phyloP scores from a whole-genome alignment of 2,797 vertebrate species.

The Eurystomus glaucurus region DNA sequence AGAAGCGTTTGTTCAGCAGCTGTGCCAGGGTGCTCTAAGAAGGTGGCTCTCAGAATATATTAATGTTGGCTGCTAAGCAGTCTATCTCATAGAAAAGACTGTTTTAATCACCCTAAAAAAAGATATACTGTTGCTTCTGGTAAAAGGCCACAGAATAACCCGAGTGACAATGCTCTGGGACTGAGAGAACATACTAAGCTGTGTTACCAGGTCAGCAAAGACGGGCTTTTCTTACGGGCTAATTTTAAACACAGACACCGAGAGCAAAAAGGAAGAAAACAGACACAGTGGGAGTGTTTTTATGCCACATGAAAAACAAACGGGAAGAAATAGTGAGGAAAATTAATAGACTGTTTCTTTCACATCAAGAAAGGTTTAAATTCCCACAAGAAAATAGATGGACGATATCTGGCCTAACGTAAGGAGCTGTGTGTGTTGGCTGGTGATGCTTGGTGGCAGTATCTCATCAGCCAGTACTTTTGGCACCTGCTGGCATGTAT shows the following conservation, averaged over 20 bases:
- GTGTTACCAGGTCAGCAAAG: slow-evolving; percentile 13
- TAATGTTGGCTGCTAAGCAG: not conserved
- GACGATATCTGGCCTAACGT: not conserved
- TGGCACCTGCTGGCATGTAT: not conserved
- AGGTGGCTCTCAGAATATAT: not conserved
- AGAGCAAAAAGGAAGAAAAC: not conserved
- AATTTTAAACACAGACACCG: not conserved
- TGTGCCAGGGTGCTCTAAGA: not conserved
- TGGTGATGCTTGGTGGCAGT: not conserved
- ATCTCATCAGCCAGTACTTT: not conserved
- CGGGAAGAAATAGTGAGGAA: not conserved
- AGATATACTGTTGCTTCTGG: slow-evolving; percentile 1
- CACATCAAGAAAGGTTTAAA: not conserved
- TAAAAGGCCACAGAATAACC: not conserved
- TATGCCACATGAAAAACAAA: not conserved
- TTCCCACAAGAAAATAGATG: not conserved
- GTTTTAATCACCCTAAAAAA: not conserved
- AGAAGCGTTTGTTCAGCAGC: not conserved
- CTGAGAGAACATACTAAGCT: not conserved
- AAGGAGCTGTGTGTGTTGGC: not conserved
- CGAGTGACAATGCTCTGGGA: not conserved
- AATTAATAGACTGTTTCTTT: not conserved
- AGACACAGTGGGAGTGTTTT: not conserved
- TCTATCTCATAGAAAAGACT: not conserved
- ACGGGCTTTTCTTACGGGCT: not conserved